phyloP scores from a whole-genome alignment of 2,113 vertebrate species.

The Platysteira castanea region DNA sequence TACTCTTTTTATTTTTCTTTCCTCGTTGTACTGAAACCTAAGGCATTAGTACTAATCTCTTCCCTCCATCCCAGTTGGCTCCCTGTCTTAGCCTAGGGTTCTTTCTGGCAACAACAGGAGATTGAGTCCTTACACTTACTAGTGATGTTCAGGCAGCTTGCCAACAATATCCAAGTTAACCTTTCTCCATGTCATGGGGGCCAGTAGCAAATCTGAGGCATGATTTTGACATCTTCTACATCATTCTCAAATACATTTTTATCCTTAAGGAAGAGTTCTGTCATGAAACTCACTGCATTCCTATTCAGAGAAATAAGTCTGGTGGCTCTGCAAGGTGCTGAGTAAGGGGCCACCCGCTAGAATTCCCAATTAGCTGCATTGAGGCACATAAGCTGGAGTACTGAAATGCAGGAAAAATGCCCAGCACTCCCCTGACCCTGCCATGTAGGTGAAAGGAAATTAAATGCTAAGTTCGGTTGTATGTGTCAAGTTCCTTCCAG shows the following conservation, averaged over 20 bases:
- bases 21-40: neutral
- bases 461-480: neutral
- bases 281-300: neutral
- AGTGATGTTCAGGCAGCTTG: neutral
- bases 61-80: neutral
- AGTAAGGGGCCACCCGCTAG: neutral
- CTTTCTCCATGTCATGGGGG: neutral
- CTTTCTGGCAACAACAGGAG: neutral
- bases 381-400: neutral
- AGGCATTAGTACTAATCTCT: neutral
- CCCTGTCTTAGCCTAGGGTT: neutral
- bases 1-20: neutral
- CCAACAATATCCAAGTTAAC: neutral
- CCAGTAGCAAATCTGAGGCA: neutral
- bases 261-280: neutral
- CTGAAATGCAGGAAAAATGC: neutral
- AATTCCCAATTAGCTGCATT: constrained; percentile 21
- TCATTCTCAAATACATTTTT: neutral
- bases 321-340: neutral
- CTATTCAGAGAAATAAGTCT: neutral
- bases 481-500: neutral
- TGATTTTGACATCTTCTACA: neutral
- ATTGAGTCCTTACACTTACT: neutral
- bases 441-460: neutral
- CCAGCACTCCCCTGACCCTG: neutral